phyloP scores from a whole-genome alignment of 2,888 invertebrate species.

The Crioceris asparagi region DNA sequence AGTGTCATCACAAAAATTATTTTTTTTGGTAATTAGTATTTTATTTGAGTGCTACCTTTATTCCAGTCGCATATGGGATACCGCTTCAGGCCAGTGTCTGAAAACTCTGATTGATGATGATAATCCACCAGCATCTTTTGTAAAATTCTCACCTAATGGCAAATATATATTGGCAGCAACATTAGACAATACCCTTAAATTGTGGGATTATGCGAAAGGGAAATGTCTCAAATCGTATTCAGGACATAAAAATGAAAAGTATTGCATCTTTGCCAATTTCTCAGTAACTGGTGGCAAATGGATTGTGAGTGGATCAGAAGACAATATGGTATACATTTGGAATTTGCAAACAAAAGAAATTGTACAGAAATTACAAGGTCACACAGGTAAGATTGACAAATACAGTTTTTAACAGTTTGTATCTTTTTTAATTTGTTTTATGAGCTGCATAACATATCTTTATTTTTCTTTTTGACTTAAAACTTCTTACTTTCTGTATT shows the following conservation, averaged over 20 bases:
- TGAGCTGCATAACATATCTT: no score
- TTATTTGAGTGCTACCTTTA: no score
- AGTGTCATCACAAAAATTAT: no score
- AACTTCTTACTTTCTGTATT: no score
- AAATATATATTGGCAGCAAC: constrained; percentile 98
- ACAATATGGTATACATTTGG: constrained; percentile 98
- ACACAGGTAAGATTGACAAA: constrained; percentile 88
- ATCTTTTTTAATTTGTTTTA: no score
- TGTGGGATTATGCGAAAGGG: constrained; percentile 99
- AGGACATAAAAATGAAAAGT: constrained; percentile 98
- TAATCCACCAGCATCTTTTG: constrained; percentile 98
- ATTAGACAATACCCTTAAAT: constrained; percentile 92
- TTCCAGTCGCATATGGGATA: constrained; percentile 96
- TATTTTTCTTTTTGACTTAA: constrained; percentile 3
- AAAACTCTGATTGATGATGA: constrained; percentile 99
- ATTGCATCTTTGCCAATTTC: constrained; percentile 99
- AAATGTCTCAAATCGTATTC: constrained; percentile 97
- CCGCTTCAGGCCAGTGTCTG: constrained; percentile 96
- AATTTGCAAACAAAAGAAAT: constrained; percentile 99
- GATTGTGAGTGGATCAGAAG: constrained; percentile 99
- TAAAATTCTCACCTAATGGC: constrained; percentile 99
- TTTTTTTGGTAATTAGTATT: no score
- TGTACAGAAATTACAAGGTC: constrained; percentile 93
- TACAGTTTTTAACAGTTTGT: no score
- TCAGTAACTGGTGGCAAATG: constrained; percentile 99